Percentiles rank a stretch among this genome's conserved stretches.
These are phyloP conservation scores for Holothuria glaberrima DNA, from an alignment of 35 echinoderm and acorn worm genomes.

Conservation along the genomic window DNA sequence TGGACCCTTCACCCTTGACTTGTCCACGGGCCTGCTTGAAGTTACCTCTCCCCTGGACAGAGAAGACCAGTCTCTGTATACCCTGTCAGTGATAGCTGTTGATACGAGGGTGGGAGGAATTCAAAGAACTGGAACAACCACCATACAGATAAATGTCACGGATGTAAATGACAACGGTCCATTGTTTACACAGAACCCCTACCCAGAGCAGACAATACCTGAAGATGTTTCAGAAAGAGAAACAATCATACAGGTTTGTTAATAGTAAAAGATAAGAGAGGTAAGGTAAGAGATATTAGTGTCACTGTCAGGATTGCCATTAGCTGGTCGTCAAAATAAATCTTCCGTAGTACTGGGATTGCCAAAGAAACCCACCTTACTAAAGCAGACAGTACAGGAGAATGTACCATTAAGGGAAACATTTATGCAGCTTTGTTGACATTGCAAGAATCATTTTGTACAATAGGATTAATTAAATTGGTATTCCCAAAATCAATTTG, in stretches of 20 bases:
- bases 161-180: slow-evolving; percentile 94
- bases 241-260: slow-evolving; percentile 68
- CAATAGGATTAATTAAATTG: too few relatives aligned
- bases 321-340: too few relatives aligned
- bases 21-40: slow-evolving; percentile 62
- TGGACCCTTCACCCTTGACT: slow-evolving; percentile 71
- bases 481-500: too few relatives aligned
- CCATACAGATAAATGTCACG: slow-evolving; percentile 66
- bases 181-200: slow-evolving; percentile 68
- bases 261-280: too few relatives aligned
- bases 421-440: too few relatives aligned
- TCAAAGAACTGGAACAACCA: slow-evolving; percentile 46
- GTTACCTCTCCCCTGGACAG: slow-evolving; percentile 66
- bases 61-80: slow-evolving; percentile 67
- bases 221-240: slow-evolving; percentile 62
- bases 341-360: too few relatives aligned
- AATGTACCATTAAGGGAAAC: too few relatives aligned
- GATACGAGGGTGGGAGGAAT: slow-evolving; percentile 43
- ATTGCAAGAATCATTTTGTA: too few relatives aligned
- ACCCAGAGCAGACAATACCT: slow-evolving; percentile 55
- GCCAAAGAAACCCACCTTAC: too few relatives aligned
- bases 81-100: slow-evolving; percentile 57
- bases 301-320: too few relatives aligned
- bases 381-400: too few relatives aligned
- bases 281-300: too few relatives aligned